Evolutionary conservation across 1,140 invertebrate species (phyloP).

Genomic region (Nilaparvata lugens): DNA sequence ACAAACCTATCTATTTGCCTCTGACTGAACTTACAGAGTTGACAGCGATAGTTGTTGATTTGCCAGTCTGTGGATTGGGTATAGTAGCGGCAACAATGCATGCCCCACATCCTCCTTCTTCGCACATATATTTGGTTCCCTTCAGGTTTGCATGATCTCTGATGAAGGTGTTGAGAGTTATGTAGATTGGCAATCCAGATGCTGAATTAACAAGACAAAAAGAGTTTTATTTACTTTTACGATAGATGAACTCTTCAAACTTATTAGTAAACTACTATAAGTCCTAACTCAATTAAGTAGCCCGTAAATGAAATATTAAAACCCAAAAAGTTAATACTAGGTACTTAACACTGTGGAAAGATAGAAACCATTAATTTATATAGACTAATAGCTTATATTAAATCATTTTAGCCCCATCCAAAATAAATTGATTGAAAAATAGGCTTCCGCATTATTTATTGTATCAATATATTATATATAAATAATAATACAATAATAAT

Average conservation of each 20-base stretch:
- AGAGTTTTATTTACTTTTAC: neutral
- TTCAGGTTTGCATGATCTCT: conserved; percentile 52
- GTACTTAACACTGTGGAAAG: no score
- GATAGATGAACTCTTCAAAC: neutral
- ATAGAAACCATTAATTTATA: no score
- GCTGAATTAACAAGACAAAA: conserved; percentile 31
- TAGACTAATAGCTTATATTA: no score
- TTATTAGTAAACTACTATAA: neutral
- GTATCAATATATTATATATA: no score
- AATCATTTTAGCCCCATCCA: no score
- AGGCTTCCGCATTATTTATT: no score
- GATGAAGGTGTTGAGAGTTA: conserved; percentile 59
- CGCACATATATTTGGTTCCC: conserved; percentile 73
- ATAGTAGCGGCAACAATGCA: conserved; percentile 59
- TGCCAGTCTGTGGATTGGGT: conserved; percentile 42
- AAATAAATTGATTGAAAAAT: no score
- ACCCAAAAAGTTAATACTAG: neutral
- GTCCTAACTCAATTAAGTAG: no score
- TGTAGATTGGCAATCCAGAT: conserved; percentile 38
- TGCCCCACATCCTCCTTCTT: conserved; percentile 73
- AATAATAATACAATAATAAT: no score
- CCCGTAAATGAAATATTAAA: neutral
- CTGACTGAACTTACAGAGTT: conserved; percentile 56
- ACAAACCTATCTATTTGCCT: no score
- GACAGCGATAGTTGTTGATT: conserved; percentile 47